phyloP scores from a whole-genome alignment of 2,113 vertebrate species.

The Gymnocephalus cernua region DNA sequence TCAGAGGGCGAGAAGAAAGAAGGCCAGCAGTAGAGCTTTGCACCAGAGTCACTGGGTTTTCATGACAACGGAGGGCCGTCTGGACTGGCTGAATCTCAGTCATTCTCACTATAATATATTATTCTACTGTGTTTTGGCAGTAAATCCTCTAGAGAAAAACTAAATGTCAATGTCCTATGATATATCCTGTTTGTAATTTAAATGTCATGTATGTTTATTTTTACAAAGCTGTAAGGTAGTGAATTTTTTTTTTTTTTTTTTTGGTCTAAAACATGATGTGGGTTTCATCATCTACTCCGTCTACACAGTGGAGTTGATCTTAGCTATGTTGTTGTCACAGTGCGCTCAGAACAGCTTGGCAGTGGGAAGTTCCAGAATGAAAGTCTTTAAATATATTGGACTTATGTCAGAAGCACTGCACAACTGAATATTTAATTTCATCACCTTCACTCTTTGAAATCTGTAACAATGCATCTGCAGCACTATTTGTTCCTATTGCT shows the following conservation, averaged over 20 bases:
- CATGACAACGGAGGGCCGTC: constrained; percentile 69
- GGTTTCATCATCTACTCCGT: background rate
- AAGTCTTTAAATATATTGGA: background rate
- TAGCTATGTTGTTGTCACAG: background rate
- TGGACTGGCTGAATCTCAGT: constrained; percentile 78
- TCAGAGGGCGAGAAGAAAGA: constrained; percentile 94
- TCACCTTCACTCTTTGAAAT: background rate
- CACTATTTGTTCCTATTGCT: background rate
- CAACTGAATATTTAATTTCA: background rate
- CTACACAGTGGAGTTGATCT: background rate
- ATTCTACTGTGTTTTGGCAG: constrained; percentile 95
- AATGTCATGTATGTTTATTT: constrained; percentile 53
- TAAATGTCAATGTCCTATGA: constrained; percentile 72
- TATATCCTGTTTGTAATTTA: constrained; percentile 69
- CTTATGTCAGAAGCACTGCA: background rate
- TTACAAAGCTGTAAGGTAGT: constrained; percentile 46
- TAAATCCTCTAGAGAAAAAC: constrained; percentile 83
- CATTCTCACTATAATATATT: constrained; percentile 78
- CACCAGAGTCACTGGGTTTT: constrained; percentile 68
- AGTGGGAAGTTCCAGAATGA: background rate
- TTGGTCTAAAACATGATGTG: constrained; percentile 17
- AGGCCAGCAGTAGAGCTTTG: constrained; percentile 90
- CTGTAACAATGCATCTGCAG: background rate
- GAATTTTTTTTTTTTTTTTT: background rate
- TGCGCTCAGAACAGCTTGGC: background rate